Conservation (phyloP, 2,888 invertebrate species). For the Siphonodentalium dalli region DNA sequence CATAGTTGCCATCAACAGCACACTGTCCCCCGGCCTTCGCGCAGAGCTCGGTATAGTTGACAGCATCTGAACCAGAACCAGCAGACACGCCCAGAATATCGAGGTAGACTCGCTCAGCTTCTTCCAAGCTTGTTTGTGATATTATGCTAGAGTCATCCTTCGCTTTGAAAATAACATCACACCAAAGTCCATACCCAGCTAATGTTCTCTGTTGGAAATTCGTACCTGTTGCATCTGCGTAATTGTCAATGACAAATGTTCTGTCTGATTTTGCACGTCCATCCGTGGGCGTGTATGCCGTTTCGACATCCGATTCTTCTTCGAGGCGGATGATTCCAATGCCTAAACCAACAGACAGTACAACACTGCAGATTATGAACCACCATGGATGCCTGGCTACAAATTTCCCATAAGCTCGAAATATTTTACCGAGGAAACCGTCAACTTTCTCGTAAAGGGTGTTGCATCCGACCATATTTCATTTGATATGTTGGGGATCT, state of each 20-base stretch:
- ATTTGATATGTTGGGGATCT: too few relatives aligned
- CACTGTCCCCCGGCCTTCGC: too few relatives aligned
- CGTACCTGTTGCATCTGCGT: too few relatives aligned
- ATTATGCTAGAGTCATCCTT: neutral
- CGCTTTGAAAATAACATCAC: too few relatives aligned
- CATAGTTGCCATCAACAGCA: too few relatives aligned
- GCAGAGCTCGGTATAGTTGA: too few relatives aligned
- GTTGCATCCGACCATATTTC: too few relatives aligned
- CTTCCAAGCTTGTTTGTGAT: neutral
- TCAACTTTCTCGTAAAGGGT: slow-evolving; percentile 6
- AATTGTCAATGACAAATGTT: too few relatives aligned
- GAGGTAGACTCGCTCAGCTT: neutral
- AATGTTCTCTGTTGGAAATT: neutral
- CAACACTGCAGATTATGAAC: neutral
- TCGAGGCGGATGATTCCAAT: slow-evolving; percentile 11
- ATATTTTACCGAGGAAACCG: slow-evolving; percentile 6
- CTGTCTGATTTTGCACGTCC: too few relatives aligned
- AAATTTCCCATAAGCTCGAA: slow-evolving; percentile 17
- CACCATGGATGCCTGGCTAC: slow-evolving; percentile 18
- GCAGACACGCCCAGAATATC: too few relatives aligned
- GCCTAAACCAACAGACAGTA: slow-evolving; percentile 7
- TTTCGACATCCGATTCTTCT: slow-evolving; percentile 12
- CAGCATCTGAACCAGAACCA: too few relatives aligned
- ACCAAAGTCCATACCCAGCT: neutral
- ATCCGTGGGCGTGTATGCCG: slow-evolving; percentile 19